Conservation (phyloP, 2,888 invertebrate species). For the Chrysolina americana region DNA sequence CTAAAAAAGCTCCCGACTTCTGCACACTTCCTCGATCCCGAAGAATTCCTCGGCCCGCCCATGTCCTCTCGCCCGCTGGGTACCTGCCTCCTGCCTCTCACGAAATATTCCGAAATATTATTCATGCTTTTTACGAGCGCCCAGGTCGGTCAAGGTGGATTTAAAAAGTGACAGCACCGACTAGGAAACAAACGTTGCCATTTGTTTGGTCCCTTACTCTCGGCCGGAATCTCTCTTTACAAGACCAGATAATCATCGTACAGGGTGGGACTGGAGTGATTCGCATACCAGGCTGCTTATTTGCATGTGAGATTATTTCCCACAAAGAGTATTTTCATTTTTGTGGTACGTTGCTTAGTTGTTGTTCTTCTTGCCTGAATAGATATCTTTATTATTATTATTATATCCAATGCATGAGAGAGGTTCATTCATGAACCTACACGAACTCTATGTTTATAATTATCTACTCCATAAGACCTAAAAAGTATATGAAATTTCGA, state of each 20-base stretch:
- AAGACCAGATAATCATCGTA: slow-evolving; percentile 39
- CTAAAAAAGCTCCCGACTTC: not conserved
- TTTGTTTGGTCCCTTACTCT: slow-evolving; percentile 47
- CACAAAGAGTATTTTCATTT: no score
- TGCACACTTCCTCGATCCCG: slow-evolving; percentile 1
- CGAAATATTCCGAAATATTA: slow-evolving; percentile 49
- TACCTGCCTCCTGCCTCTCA: slow-evolving; percentile 45
- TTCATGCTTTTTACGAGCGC: slow-evolving; percentile 46
- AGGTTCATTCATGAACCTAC: no score
- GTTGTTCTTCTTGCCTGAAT: no score
- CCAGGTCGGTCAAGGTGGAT: slow-evolving; percentile 47
- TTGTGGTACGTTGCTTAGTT: no score
- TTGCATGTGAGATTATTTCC: no score
- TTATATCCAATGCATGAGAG: no score
- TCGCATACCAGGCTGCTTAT: slow-evolving; percentile 15
- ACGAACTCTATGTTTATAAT: no score
- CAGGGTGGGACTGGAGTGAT: slow-evolving; percentile 34
- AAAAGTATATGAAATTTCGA: no score
- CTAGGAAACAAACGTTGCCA: slow-evolving; percentile 51
- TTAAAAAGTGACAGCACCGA: slow-evolving; percentile 50
- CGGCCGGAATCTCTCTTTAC: slow-evolving; percentile 42
- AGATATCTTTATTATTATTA: no score
- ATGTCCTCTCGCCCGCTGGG: slow-evolving; percentile 25
- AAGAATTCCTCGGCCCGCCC: slow-evolving; percentile 29
- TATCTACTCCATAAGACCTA: no score